Evolutionary conservation across 2,888 invertebrate species (phyloP), one percentile per base, ranked within the genome.

Genomic region (Eupithecia tripunctaria): DNA sequence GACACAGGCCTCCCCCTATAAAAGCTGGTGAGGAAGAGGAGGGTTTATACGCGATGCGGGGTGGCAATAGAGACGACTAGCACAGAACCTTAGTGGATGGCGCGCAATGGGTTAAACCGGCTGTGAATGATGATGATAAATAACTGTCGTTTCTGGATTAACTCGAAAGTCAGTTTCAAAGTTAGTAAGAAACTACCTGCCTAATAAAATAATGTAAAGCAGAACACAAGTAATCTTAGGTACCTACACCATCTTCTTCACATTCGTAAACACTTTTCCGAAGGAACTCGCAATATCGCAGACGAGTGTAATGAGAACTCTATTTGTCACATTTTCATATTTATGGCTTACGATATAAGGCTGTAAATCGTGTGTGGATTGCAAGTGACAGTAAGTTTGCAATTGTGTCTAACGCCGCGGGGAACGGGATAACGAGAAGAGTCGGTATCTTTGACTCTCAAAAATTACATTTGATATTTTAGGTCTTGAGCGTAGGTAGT

Each of bases 341-440:
- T 84, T 80, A 86, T 76, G 72, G 75, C 81, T 72, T 67, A 75
- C 51, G 73, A 12, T 59, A 73, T 90, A 91, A 85, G 87, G 90
- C 89, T 83, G 79, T 85, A 81, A 86, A 77, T 91, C 72, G 86
- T 78, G 75, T 81, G 81, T 75, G 71, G 75, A 80, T 81, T 80
- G 80, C 70, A 76, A 79, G 74, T 77, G 80, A 79, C 79, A 84
- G 82, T 82, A 88, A 85, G 83, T 86, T 90, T 84, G 89, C 82
- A 78, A 82, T 80, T 82, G 76, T 82, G 80, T 79, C 84, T 82
- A 83, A 81, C 89, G 92, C 93, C 89, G 87, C 90, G 85, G 91
- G 93, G 91, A 86, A 85, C 85, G 78, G 80, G 79, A 86, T 93
- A 93, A 93, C 90, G 91, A 93, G 84, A 87, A 85, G 84, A 84